phyloP scores from a whole-genome alignment of 2,797 vertebrate species.

The Neosilurus hyrtlii region DNA sequence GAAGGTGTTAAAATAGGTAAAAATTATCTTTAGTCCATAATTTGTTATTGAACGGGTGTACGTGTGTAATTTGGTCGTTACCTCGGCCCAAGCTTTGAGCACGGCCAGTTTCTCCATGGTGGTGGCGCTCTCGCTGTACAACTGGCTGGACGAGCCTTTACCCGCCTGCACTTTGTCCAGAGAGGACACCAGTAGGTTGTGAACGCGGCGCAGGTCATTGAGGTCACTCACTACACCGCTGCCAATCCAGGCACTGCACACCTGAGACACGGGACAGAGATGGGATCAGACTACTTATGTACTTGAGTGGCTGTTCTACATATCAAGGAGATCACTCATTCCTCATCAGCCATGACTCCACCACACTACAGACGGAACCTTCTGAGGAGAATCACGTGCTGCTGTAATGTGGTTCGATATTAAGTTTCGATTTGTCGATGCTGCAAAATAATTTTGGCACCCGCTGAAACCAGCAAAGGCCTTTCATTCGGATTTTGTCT shows the following conservation, averaged over 20 bases:
- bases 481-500: not conserved
- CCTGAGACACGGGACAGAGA: constrained; percentile 67
- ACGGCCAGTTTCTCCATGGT: constrained; percentile 98
- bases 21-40: not conserved
- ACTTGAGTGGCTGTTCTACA: not conserved
- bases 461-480: not conserved
- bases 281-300: not conserved
- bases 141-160: constrained; percentile 90
- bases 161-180: constrained; percentile 96
- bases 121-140: constrained; percentile 94
- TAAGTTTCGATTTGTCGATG: not conserved
- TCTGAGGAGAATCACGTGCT: not conserved
- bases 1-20: not conserved
- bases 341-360: not conserved
- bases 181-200: constrained; percentile 96
- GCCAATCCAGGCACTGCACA: constrained; percentile 97
- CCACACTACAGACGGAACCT: not conserved
- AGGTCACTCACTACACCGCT: constrained; percentile 98
- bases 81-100: constrained; percentile 98
- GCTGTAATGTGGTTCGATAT: not conserved
- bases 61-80: constrained; percentile 55
- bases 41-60: not conserved
- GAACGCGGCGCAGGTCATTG: constrained; percentile 95
- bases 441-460: not conserved
- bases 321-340: not conserved